A percentile compares a stretch with the other conserved stretches of the same genome.
Conservation (phyloP, 1,140 invertebrate species). For the Eueides isabella region DNA sequence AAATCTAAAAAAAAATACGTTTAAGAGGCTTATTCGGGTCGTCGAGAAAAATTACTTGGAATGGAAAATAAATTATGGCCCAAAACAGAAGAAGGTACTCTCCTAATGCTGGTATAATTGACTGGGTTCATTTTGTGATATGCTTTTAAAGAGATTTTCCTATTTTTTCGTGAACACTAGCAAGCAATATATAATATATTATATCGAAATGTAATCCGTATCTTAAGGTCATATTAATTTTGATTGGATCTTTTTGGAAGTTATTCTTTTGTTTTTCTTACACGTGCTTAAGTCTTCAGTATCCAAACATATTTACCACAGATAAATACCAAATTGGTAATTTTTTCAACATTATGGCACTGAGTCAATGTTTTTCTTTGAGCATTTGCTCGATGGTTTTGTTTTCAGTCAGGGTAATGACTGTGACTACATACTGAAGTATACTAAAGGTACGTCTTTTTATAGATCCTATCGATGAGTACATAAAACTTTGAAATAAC, state of each 20-base stretch:
- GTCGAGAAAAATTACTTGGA: constrained; percentile 18
- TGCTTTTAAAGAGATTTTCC: not conserved
- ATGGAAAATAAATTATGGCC: constrained; percentile 4
- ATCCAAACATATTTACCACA: too few species aligned
- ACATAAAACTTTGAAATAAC: too few species aligned
- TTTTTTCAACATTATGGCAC: too few species aligned
- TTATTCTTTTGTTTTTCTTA: not conserved
- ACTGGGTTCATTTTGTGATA: not conserved
- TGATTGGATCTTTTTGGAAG: not conserved
- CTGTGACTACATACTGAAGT: too few species aligned
- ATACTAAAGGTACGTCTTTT: too few species aligned
- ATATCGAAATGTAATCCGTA: not conserved
- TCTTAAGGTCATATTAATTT: not conserved
- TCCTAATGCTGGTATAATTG: constrained; percentile 6
- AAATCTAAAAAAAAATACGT: constrained; percentile 31
- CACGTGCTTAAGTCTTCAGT: too few species aligned
- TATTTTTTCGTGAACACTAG: not conserved
- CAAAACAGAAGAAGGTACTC: not conserved
- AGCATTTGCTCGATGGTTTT: too few species aligned
- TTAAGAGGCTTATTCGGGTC: not conserved
- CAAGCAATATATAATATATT: not conserved
- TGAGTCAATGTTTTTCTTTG: too few species aligned
- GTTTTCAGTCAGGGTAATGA: too few species aligned
- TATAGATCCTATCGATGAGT: too few species aligned
- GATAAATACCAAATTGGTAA: too few species aligned